Conservation (phyloP, 2,888 invertebrate genomes). For the Electrophaes corylata region DNA sequence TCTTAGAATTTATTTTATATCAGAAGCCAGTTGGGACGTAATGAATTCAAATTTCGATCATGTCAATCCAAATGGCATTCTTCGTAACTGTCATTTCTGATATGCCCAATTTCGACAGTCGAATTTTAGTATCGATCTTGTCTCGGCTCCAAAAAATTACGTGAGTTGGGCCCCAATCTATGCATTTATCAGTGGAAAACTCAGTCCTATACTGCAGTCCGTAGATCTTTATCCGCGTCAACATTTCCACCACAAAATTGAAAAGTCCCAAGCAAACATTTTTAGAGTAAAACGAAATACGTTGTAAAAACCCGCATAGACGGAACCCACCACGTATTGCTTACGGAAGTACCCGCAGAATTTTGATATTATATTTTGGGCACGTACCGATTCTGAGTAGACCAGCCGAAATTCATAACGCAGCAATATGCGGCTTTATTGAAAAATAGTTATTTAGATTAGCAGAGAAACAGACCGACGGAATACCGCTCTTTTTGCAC, state of each 20-base stretch:
- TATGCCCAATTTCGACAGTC: too few relatives aligned
- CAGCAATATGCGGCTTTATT: slow-evolving; percentile 67
- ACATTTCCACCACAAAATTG: slow-evolving; percentile 25
- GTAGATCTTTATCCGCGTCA: slow-evolving; percentile 21
- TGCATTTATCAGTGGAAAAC: not conserved
- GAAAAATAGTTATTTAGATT: slow-evolving; percentile 80
- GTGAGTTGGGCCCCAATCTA: too few relatives aligned
- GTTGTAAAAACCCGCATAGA: slow-evolving; percentile 23
- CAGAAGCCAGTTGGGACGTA: too few relatives aligned
- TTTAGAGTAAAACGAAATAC: slow-evolving; percentile 24
- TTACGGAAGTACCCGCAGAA: slow-evolving; percentile 28
- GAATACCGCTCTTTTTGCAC: slow-evolving; percentile 35
- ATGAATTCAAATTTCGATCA: too few relatives aligned
- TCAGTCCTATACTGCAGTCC: slow-evolving; percentile 8
- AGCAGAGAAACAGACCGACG: slow-evolving; percentile 46
- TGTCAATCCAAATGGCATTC: too few relatives aligned
- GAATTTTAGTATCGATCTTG: too few relatives aligned
- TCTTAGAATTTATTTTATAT: too few relatives aligned
- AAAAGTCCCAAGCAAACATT: slow-evolving; percentile 28
- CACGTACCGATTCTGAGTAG: slow-evolving; percentile 63
- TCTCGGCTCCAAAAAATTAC: too few relatives aligned
- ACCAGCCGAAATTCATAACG: slow-evolving; percentile 73
- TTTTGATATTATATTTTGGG: slow-evolving; percentile 63
- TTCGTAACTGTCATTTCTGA: too few relatives aligned
- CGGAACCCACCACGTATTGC: slow-evolving; percentile 34